Percentiles rank a stretch among this genome's conserved stretches.
phyloP scores from a whole-genome alignment of 2,888 invertebrate genomes.

The Loripinus fragilis region DNA sequence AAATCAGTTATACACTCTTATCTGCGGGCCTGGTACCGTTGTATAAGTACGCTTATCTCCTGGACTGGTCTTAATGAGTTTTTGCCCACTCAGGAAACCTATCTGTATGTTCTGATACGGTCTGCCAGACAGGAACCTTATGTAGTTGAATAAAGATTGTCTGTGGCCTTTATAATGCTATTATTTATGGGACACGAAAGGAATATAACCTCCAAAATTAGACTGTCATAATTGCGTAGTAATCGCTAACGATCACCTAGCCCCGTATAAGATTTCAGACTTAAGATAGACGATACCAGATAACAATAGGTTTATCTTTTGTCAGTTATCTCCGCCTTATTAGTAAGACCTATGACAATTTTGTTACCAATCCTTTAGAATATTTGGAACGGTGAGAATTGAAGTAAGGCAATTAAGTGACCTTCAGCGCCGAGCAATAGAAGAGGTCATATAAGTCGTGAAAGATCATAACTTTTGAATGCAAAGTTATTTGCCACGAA shows the following conservation, averaged over 20 bases:
- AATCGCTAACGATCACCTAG: background rate
- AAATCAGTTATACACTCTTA: no score
- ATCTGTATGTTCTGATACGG: constrained; percentile 8
- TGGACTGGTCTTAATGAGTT: background rate
- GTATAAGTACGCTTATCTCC: no score
- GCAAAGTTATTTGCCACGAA: constrained; percentile 47
- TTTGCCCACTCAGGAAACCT: background rate
- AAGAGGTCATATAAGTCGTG: constrained; percentile 49
- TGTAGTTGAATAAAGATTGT: constrained; percentile 1
- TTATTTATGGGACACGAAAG: constrained; percentile 47
- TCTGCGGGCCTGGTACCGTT: no score
- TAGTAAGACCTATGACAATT: constrained; percentile 38
- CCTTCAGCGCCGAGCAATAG: constrained; percentile 42
- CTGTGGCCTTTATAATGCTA: constrained; percentile 25
- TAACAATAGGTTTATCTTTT: constrained; percentile 32
- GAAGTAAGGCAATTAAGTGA: constrained; percentile 53
- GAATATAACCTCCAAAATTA: constrained; percentile 22
- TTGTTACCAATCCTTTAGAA: constrained; percentile 50
- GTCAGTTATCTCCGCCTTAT: constrained; percentile 47
- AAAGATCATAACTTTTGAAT: constrained; percentile 36
- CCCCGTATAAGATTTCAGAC: constrained; percentile 8
- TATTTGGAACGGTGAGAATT: constrained; percentile 42
- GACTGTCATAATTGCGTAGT: constrained; percentile 30
- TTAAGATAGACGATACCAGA: constrained; percentile 2
- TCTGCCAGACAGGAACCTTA: constrained; percentile 5